Evolutionary conservation across 2,113 vertebrate species (phyloP).

Genomic region (Cyphomyrus discorhynchus): DNA sequence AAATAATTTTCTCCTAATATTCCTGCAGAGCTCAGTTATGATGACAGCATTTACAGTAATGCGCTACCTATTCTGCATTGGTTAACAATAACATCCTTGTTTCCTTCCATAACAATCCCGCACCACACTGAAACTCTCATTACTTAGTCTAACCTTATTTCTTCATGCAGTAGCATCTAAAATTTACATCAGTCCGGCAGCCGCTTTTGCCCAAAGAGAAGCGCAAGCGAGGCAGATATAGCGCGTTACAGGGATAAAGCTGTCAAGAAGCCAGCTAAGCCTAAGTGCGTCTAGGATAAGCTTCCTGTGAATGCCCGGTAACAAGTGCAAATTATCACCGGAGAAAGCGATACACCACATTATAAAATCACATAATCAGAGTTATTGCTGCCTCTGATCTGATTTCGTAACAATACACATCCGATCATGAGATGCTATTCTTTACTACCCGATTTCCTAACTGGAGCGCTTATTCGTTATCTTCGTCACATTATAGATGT

Average conservation of each 20-base stretch:
- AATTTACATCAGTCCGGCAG: background rate
- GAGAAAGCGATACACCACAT: background rate
- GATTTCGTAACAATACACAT: background rate
- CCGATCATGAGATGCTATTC: background rate
- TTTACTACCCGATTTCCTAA: background rate
- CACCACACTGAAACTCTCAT: background rate
- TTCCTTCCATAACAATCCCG: background rate
- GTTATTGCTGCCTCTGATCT: background rate
- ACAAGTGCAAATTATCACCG: background rate
- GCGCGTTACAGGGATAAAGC: background rate
- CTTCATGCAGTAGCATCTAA: background rate
- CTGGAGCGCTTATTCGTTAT: background rate
- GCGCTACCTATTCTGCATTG: background rate
- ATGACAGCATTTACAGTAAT: background rate
- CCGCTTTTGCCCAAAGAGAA: background rate
- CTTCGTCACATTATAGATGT: background rate
- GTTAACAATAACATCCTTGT: background rate
- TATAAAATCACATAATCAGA: background rate
- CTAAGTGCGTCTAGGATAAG: background rate
- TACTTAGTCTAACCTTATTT: background rate
- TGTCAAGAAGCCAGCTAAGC: background rate
- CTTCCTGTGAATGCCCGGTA: background rate
- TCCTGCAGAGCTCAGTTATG: background rate
- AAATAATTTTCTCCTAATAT: background rate
- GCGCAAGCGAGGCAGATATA: background rate